These are phyloP conservation scores for Pundamilia nyererei DNA, from an alignment of 2,113 vertebrate species.

Conservation along the genomic window DNA sequence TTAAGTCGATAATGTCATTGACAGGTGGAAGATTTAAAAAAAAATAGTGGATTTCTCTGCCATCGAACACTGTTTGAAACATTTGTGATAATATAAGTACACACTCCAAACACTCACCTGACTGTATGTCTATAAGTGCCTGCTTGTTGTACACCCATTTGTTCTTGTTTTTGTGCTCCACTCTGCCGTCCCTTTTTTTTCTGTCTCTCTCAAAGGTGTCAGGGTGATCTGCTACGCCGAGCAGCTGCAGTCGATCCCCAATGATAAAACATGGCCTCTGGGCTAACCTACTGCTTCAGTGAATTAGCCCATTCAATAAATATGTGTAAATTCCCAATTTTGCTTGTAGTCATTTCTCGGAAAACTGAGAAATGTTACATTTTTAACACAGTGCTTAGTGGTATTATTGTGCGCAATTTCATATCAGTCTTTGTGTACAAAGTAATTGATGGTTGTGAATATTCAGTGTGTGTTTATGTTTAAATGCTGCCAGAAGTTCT, in stretches of 20 bases:
- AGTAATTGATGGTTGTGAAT: neutral
- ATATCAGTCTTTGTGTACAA: neutral
- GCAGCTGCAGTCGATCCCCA: neutral
- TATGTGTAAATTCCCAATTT: neutral
- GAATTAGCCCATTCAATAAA: neutral
- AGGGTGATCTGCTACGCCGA: neutral
- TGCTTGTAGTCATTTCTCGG: neutral
- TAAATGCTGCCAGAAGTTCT: neutral
- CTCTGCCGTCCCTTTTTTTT: neutral
- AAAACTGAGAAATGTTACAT: neutral
- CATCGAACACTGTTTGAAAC: neutral
- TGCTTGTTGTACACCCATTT: neutral
- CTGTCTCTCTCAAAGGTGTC: neutral
- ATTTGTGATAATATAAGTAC: neutral
- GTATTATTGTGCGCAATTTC: neutral
- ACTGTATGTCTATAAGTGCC: neutral
- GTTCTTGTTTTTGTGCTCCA: neutral
- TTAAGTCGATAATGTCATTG: neutral
- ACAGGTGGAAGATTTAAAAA: neutral
- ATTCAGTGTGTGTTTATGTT: neutral
- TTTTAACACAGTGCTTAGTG: neutral
- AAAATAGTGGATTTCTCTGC: neutral
- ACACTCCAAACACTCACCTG: neutral
- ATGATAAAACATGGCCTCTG: neutral
- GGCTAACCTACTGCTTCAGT: neutral